Evolutionary conservation across 2,797 vertebrate species (phyloP).

Genomic region (Moxostoma hubbsi): DNA sequence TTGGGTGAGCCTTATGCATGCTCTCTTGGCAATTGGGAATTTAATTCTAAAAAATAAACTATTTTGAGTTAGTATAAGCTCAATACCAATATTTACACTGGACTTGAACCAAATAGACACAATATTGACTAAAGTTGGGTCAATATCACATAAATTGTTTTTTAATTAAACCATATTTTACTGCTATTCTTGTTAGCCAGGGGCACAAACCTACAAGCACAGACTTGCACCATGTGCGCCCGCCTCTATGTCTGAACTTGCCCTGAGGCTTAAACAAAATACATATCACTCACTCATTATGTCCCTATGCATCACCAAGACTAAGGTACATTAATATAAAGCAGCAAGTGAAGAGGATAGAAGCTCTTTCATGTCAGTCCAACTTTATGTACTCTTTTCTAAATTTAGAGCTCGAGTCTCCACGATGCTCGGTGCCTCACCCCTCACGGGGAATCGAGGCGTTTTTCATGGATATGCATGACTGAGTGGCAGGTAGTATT

Average conservation of each 20-base stretch:
- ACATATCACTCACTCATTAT: slow-evolving; percentile 24
- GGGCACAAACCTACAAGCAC: slow-evolving; percentile 22
- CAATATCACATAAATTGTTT: neutral
- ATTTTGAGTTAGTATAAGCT: neutral
- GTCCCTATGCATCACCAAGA: slow-evolving; percentile 13
- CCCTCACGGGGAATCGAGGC: slow-evolving; percentile 26
- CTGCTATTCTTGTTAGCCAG: slow-evolving; percentile 30
- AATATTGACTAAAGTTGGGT: slow-evolving; percentile 15
- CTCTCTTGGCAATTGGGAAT: neutral
- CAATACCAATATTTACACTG: neutral
- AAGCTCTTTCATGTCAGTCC: neutral
- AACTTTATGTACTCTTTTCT: slow-evolving; percentile 10
- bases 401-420: slow-evolving; percentile 27
- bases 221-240: neutral
- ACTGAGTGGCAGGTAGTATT: slow-evolving; percentile 25
- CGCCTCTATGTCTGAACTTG: slow-evolving; percentile 12
- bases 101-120: neutral
- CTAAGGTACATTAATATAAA: neutral
- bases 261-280: slow-evolving; percentile 43
- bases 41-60: neutral
- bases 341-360: neutral
- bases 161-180: slow-evolving; percentile 20
- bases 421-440: neutral
- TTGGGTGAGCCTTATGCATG: neutral
- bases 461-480: slow-evolving; percentile 26